phyloP scores from a whole-genome alignment of 2,797 vertebrate species.

The Cynopterus sphinx region DNA sequence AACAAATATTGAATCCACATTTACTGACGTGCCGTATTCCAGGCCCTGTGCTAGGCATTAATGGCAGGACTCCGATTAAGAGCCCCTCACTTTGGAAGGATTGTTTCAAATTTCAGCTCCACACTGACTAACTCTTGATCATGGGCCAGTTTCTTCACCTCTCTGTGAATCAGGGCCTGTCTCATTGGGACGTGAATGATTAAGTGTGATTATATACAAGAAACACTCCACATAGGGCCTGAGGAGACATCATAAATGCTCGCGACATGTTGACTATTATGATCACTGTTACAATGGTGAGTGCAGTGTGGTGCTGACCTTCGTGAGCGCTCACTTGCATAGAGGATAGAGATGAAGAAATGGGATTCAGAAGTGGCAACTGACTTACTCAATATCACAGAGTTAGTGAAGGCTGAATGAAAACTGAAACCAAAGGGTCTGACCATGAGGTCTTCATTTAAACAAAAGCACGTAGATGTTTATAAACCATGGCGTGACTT shows the following conservation, averaged over 20 bases:
- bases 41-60: not conserved
- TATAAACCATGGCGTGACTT: not conserved
- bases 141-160: not conserved
- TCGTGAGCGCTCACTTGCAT: not conserved
- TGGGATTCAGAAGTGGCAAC: not conserved
- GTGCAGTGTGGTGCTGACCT: not conserved
- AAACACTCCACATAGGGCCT: not conserved
- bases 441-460: not conserved
- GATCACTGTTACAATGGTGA: not conserved
- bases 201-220: not conserved
- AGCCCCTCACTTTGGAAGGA: not conserved
- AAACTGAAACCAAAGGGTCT: not conserved
- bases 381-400: not conserved
- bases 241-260: not conserved
- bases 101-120: not conserved
- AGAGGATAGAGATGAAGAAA: not conserved
- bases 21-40: not conserved
- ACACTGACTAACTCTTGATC: not conserved
- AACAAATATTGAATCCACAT: not conserved
- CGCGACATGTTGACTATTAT: not conserved
- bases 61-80: not conserved
- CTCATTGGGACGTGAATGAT: not conserved
- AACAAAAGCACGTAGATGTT: not conserved
- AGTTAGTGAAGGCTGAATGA: not conserved
- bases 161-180: not conserved